These are phyloP conservation scores for Vanacampus margaritifer DNA, from an alignment of 2,113 vertebrate genomes.

Conservation along the genomic window DNA sequence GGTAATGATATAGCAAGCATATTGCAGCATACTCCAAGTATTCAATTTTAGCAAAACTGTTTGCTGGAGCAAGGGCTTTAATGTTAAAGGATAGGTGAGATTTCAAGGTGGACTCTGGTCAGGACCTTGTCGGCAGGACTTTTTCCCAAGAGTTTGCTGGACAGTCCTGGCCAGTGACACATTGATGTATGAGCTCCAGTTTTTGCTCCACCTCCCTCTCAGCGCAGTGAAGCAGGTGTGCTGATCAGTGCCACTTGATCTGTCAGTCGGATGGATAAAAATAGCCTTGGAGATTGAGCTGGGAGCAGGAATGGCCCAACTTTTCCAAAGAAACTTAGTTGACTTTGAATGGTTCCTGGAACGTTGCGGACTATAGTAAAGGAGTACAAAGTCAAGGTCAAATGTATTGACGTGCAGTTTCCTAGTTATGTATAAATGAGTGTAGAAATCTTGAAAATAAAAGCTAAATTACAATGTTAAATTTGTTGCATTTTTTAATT, in stretches of 20 bases:
- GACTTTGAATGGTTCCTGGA: slow-evolving; percentile 56
- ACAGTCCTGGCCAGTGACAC: slow-evolving; percentile 64
- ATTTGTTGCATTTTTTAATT: background rate
- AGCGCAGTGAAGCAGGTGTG: slow-evolving; percentile 64
- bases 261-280: slow-evolving; percentile 68
- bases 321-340: slow-evolving; percentile 55
- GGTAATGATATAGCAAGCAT: background rate
- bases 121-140: slow-evolving; percentile 37
- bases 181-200: slow-evolving; percentile 72
- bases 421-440: too few species aligned
- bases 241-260: slow-evolving; percentile 70
- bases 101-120: slow-evolving; percentile 37
- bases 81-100: slow-evolving; percentile 9
- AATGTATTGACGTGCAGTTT: slow-evolving; percentile 16
- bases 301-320: slow-evolving; percentile 45
- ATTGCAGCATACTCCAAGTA: background rate
- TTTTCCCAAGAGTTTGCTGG: slow-evolving; percentile 48
- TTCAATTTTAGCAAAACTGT: background rate
- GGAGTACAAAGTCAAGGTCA: slow-evolving; percentile 50
- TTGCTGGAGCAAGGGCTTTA: background rate
- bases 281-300: slow-evolving; percentile 65
- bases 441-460: too few species aligned
- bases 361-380: slow-evolving; percentile 47
- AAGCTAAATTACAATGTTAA: too few species aligned
- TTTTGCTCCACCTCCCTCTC: slow-evolving; percentile 54